These are phyloP conservation scores for Molossus alvarezi DNA, from an alignment of 2,797 vertebrate genomes.

Conservation along the genomic window DNA sequence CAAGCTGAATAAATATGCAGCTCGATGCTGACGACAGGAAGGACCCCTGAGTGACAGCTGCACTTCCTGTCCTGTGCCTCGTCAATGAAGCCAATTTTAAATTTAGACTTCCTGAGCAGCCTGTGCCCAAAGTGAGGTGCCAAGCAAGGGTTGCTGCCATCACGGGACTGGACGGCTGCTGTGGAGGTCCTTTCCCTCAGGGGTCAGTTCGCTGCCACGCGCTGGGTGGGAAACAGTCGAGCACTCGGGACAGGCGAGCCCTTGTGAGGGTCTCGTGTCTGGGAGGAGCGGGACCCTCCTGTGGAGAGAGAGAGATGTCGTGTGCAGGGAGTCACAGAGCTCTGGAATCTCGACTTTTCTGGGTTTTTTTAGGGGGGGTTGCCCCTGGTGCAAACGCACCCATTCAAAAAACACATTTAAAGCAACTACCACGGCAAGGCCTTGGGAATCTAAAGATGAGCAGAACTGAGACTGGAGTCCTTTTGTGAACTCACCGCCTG, in stretches of 20 bases:
- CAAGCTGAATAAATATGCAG: neutral
- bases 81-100: neutral
- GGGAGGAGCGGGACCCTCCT: neutral
- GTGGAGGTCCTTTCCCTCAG: neutral
- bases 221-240: neutral
- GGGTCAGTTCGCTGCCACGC: neutral
- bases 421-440: neutral
- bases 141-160: neutral
- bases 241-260: rapidly evolving
- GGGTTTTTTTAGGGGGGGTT: neutral
- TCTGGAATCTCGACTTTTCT: neutral
- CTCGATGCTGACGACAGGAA: neutral
- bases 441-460: neutral
- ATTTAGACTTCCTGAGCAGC: neutral
- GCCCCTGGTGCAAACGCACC: neutral
- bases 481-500: neutral
- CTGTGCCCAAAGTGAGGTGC: neutral
- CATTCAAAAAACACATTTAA: neutral
- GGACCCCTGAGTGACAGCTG: rapidly evolving
- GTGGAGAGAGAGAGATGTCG: neutral
- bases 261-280: neutral
- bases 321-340: neutral
- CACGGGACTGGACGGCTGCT: neutral
- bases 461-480: neutral
- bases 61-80: no score